Base-by-base conservation (phyloP, 53 echinoderm and acorn worm genomes). In the Mesocentrotus franciscanus region DNA sequence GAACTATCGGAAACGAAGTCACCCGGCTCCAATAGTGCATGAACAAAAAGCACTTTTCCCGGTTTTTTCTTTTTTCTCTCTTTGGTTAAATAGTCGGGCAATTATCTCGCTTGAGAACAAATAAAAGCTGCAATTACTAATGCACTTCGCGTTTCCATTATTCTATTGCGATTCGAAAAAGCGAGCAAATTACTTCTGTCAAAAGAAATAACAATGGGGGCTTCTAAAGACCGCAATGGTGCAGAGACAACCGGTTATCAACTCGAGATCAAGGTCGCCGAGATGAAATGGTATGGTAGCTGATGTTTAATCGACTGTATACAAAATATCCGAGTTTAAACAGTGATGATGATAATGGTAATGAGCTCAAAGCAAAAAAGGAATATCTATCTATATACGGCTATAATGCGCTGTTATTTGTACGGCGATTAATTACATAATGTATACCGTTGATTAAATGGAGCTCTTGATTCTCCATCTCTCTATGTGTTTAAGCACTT, bases 121-220 rank as follows among this genome's bases (percentile, higher is more conserved):
- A 93, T 79, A 81, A 93, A 93, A 79, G 60, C 93, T 61, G 81
- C 93, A 93, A 93, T 93, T 93, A 93, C 78, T 79, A 79, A 79
- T 81, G 93, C 93, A 81, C 93, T 93, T 81, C 61, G 79, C 93
- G 83, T 93, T 93, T 93, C 78, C 93, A 93, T 93, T 93, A 93
- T 93, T 93, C 78, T 66, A 81, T 78, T 93, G 78, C 93, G 61
- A 93, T 93, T 93, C 93, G 83, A 78, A 81, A 92, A 71, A 78
- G 93, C 78, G 93, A 92, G 61, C 93, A 93, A 93, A 93, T 93
- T 93, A 93, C 78, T 81, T 93, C 93, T 93, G 93, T 93, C 93
- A 93, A 93, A 93, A 78, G 56, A 93, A 93, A 93, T 93, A 93
- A 59, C 58, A 78, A 93, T 78, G 81, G 79, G 17, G 30, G 61